Percentiles rank a stretch among this genome's conserved stretches.
These are phyloP conservation scores for Bombyx mandarina DNA, from an alignment of 1,140 invertebrate species.

Conservation along the genomic window DNA sequence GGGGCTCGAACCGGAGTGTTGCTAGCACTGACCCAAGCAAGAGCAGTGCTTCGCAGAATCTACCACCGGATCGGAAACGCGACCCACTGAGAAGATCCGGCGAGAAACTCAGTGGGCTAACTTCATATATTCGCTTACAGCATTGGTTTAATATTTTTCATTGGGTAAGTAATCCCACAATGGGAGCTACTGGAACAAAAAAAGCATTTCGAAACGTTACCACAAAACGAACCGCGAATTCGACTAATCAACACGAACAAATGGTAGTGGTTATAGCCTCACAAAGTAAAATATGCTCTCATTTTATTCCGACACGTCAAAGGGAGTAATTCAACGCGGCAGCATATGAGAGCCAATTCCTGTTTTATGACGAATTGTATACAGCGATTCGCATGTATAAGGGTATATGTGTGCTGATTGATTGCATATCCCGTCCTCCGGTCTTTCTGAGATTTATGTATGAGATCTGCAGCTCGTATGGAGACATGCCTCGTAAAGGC, in stretches of 20 bases:
- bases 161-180: no score
- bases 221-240: no score
- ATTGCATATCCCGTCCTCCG: slow-evolving; percentile 2
- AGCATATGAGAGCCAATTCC: slow-evolving; percentile 6
- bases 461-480: not conserved
- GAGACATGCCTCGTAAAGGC: not conserved
- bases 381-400: slow-evolving; percentile 12
- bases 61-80: no score
- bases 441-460: slow-evolving; percentile 3
- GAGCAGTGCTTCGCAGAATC: no score
- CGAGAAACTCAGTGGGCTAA: no score
- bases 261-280: slow-evolving; percentile 2
- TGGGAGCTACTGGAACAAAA: no score
- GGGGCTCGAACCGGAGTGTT: no score
- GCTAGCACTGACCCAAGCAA: no score
- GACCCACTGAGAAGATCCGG: no score
- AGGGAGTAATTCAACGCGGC: slow-evolving; percentile 8
- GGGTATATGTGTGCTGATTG: slow-evolving; percentile 2
- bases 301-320: slow-evolving; percentile 8
- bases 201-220: no score
- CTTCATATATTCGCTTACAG: no score
- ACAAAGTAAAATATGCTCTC: slow-evolving; percentile 6
- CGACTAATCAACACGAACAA: not conserved
- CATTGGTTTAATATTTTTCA: no score
- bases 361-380: slow-evolving; percentile 9